Percentiles rank a stretch among this genome's conserved stretches.
phyloP scores from a whole-genome alignment of 2,888 invertebrate genomes.

The Drosophila birchii region DNA sequence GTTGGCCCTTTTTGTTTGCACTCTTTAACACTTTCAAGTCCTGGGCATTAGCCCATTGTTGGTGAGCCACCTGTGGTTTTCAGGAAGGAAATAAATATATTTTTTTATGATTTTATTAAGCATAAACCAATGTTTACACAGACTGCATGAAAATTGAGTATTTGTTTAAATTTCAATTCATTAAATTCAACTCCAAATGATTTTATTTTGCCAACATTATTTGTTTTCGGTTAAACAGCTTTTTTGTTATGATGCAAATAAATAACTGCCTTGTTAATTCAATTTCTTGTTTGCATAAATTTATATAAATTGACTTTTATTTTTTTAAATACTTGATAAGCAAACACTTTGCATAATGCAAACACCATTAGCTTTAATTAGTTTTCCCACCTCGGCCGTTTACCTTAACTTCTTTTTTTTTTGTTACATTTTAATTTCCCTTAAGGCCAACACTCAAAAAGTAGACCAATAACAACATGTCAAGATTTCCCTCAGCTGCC shows the following conservation, averaged over 20 bases:
- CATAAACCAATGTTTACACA: not conserved
- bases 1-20: conserved; percentile 28
- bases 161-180: not conserved
- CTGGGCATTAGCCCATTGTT: conserved; percentile 59
- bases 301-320: conserved; percentile 10
- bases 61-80: conserved; percentile 27
- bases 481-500: conserved; percentile 25
- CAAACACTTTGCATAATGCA: conserved; percentile 10
- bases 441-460: conserved; percentile 5
- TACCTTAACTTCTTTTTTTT: not conserved
- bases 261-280: not conserved
- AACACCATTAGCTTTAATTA: conserved; percentile 24
- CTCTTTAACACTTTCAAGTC: conserved; percentile 20
- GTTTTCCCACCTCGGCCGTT: conserved; percentile 16
- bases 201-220: not conserved
- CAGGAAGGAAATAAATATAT: not conserved
- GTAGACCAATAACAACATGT: conserved; percentile 7
- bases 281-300: conserved; percentile 9
- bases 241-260: conserved; percentile 5
- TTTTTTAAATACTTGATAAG: not conserved
- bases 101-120: not conserved
- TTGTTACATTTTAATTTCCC: conserved; percentile 12
- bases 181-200: not conserved
- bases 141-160: not conserved
- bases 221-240: not conserved